Percentiles rank a stretch among this genome's conserved stretches.
Conservation (phyloP, 2,797 vertebrate species). For the Antrozous pallidus region DNA sequence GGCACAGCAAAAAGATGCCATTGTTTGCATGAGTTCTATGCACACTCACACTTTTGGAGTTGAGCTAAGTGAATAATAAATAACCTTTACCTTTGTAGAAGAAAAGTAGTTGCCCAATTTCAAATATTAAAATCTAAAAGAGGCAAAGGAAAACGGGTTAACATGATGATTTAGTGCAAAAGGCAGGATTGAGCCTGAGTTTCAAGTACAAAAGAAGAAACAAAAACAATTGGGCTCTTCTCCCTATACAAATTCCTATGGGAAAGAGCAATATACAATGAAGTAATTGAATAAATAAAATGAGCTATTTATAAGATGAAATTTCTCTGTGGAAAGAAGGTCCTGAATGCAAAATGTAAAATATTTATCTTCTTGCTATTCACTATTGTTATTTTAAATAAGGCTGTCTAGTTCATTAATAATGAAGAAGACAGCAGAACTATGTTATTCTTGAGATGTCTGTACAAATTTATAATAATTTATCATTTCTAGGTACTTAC, state of each 20-base stretch:
- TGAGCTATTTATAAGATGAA: conserved; percentile 63
- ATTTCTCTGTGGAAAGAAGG: conserved; percentile 45
- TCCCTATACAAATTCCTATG: background rate
- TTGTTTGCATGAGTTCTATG: background rate
- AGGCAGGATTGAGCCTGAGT: conserved; percentile 12
- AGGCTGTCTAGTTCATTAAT: conserved; percentile 55
- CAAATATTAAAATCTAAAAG: conserved; percentile 37
- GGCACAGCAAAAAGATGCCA: background rate
- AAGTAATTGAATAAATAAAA: conserved; percentile 63
- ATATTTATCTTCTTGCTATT: conserved; percentile 57
- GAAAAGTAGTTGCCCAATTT: conserved; percentile 24
- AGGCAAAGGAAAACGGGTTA: background rate
- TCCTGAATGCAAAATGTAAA: conserved; percentile 66
- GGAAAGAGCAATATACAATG: conserved; percentile 27
- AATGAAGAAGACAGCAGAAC: conserved; percentile 49
- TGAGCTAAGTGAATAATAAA: background rate
- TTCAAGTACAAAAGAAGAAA: conserved; percentile 20
- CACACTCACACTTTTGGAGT: background rate
- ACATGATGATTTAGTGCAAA: conserved; percentile 20
- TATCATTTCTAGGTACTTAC: conserved; percentile 62
- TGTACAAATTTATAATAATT: conserved; percentile 65
- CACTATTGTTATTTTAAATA: conserved; percentile 50
- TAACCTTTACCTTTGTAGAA: background rate
- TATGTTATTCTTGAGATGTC: conserved; percentile 58
- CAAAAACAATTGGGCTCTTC: background rate